Conservation (phyloP, 2,888 invertebrate genomes). For the Synanthedon myopaeformis region DNA sequence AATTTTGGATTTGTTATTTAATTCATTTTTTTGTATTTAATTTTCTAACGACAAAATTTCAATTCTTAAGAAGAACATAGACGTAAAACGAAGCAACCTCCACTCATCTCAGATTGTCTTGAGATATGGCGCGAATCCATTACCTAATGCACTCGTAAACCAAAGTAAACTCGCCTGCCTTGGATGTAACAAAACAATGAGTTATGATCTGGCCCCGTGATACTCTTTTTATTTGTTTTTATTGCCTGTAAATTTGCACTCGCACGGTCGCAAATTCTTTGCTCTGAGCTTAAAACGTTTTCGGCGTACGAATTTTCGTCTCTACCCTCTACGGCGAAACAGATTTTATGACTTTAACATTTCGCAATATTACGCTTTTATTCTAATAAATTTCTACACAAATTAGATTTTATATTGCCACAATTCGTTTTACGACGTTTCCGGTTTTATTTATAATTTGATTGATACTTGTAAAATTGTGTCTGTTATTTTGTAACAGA, state of each 20-base stretch:
- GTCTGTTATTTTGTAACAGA: no score
- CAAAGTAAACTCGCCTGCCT: constrained; percentile 19
- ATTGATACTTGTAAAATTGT: no score
- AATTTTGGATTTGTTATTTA: no score
- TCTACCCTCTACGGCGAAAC: constrained; percentile 12
- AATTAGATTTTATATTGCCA: constrained; percentile 3
- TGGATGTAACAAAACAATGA: constrained; percentile 53
- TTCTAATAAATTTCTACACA: neutral
- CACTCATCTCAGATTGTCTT: constrained; percentile 27
- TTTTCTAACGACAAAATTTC: no score
- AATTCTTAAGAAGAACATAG: neutral
- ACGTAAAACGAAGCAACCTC: constrained; percentile 20
- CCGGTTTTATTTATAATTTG: neutral
- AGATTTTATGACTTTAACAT: constrained; percentile 22
- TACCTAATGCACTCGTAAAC: constrained; percentile 55
- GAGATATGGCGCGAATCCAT: constrained; percentile 51
- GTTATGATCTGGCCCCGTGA: constrained; percentile 50
- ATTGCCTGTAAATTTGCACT: constrained; percentile 46
- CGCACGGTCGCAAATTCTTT: constrained; percentile 31
- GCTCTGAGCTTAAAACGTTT: constrained; percentile 29
- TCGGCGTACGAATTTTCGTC: constrained; percentile 14
- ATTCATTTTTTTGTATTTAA: no score
- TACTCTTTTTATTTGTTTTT: constrained; percentile 54
- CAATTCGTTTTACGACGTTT: neutral
- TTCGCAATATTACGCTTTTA: constrained; percentile 7